Conservation (phyloP, 2,797 vertebrate genomes). For the Rhinophrynus dorsalis region DNA sequence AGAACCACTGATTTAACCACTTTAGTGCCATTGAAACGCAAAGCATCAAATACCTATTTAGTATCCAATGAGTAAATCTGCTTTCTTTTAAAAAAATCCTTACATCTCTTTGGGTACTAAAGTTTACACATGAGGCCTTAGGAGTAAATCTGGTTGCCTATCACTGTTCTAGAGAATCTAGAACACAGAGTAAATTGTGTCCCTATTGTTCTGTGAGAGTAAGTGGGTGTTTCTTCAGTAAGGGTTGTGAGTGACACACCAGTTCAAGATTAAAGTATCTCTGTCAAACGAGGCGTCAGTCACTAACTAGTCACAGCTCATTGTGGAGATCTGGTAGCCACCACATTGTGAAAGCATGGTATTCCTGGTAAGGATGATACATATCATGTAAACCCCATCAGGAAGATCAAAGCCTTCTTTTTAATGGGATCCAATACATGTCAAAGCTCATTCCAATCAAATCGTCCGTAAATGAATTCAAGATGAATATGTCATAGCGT, state of each 20-base stretch:
- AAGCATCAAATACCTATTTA: too few species aligned
- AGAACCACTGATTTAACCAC: too few species aligned
- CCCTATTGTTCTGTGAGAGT: constrained; percentile 1
- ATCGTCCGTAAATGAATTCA: constrained; percentile 76
- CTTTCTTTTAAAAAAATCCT: too few species aligned
- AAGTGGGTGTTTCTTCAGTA: constrained; percentile 2
- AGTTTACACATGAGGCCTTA: too few species aligned
- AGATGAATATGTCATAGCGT: constrained; percentile 79
- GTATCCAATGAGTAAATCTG: too few species aligned
- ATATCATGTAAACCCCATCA: constrained; percentile 77
- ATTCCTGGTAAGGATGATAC: constrained; percentile 72
- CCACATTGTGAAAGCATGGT: constrained; percentile 67
- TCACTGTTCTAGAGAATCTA: background rate
- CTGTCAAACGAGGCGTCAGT: constrained; percentile 73
- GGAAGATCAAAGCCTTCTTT: constrained; percentile 76
- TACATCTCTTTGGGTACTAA: too few species aligned
- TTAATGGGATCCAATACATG: constrained; percentile 76
- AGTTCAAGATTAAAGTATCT: constrained; percentile 75
- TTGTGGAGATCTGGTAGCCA: constrained; percentile 59
- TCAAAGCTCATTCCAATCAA: constrained; percentile 77
- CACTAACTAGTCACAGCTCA: constrained; percentile 66
- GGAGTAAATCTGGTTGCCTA: too few species aligned
- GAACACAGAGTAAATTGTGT: background rate
- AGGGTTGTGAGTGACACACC: constrained; percentile 64
- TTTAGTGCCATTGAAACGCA: too few species aligned